Evolutionary conservation across 2,113 vertebrate genomes (phyloP).

Genomic region (Drymodes brunneopygia): DNA sequence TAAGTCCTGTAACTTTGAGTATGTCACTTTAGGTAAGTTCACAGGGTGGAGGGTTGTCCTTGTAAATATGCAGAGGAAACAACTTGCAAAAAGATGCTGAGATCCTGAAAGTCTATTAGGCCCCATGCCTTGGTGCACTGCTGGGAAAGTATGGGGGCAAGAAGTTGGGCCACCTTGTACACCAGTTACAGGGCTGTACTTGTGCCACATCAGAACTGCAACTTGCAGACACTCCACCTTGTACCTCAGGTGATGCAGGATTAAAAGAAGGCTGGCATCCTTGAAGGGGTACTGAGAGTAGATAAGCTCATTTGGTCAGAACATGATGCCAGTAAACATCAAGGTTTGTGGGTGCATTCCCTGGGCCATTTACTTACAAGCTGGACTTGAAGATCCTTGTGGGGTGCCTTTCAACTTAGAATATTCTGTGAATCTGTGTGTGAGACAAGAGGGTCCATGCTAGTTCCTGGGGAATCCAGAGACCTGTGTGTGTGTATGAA

Average conservation of each 20-base stretch:
- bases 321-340: neutral
- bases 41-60: neutral
- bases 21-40: neutral
- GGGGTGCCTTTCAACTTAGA: neutral
- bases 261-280: neutral
- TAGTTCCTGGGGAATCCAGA: neutral
- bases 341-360: neutral
- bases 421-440: neutral
- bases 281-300: neutral
- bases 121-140: neutral
- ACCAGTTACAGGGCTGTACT: neutral
- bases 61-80: neutral
- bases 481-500: neutral
- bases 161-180: neutral
- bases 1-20: neutral
- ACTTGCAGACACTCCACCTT: neutral
- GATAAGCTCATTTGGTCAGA: neutral
- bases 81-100: neutral
- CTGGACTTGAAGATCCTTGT: neutral
- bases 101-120: neutral
- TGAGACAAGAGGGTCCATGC: neutral
- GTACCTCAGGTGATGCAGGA: too few relatives aligned
- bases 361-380: neutral
- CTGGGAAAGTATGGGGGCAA: neutral
- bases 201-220: too few relatives aligned